These are phyloP conservation scores for Hipposideros larvatus DNA, from an alignment of 2,797 vertebrate genomes.

Conservation along the genomic window DNA sequence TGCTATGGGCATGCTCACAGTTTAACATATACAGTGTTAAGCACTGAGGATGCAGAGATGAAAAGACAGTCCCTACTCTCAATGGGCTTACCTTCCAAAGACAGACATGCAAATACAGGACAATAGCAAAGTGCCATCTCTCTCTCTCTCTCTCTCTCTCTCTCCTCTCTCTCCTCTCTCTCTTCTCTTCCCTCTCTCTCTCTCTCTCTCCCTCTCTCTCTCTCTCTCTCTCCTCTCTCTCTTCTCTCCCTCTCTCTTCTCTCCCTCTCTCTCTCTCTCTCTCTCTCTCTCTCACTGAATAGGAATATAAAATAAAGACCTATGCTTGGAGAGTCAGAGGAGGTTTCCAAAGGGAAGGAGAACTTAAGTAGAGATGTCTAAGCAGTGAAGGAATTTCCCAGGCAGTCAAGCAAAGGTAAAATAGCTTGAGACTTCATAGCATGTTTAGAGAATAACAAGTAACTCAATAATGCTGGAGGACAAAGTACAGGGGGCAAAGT, in stretches of 20 bases:
- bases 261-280: not conserved
- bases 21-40: slow-evolving; percentile 24
- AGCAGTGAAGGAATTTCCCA: slow-evolving; percentile 28
- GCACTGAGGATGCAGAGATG: not conserved
- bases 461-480: not conserved
- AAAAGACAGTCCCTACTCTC: not conserved
- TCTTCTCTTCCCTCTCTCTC: not conserved
- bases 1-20: not conserved
- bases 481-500: not conserved
- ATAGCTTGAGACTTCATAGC: not conserved
- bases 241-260: no score
- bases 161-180: not conserved
- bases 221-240: no score
- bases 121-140: not conserved
- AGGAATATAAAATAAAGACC: not conserved
- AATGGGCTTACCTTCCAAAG: not conserved
- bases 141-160: not conserved
- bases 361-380: slow-evolving; percentile 3
- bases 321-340: not conserved
- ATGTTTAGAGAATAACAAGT: not conserved
- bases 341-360: slow-evolving; percentile 9
- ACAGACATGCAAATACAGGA: not conserved
- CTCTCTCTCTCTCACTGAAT: not conserved
- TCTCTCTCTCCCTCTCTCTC: no score
- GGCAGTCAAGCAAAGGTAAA: slow-evolving; percentile 25